phyloP scores from a whole-genome alignment of 2,797 vertebrate species.

The Bryconaethiops microstoma region DNA sequence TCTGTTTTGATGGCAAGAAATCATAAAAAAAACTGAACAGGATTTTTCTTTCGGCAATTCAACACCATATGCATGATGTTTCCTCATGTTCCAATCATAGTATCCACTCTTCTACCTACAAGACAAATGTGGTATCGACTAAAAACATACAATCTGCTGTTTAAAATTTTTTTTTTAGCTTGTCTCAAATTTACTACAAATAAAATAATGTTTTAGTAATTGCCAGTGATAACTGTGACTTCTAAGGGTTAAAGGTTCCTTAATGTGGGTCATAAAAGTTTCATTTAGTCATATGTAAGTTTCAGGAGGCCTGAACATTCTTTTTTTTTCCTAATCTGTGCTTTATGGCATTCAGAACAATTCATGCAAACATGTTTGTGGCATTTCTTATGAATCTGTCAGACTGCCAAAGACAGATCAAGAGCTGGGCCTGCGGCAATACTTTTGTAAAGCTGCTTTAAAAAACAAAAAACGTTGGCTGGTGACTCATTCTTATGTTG shows the following conservation, averaged over 20 bases:
- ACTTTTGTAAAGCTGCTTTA: not conserved
- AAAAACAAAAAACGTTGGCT: not conserved
- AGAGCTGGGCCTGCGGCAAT: constrained; percentile 1
- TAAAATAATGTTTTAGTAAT: too few species aligned
- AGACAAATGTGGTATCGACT: too few species aligned
- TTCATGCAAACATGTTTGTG: constrained; percentile 4
- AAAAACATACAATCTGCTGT: too few species aligned
- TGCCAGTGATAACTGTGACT: too few species aligned
- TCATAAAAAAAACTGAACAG: too few species aligned
- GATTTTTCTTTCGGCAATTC: too few species aligned
- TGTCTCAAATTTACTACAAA: too few species aligned
- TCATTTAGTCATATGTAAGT: not conserved
- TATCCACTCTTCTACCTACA: too few species aligned
- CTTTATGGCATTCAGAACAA: not conserved
- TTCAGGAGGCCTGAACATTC: not conserved
- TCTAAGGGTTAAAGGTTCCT: not conserved
- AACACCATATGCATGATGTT: too few species aligned
- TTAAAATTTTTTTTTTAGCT: too few species aligned
- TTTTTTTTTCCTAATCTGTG: not conserved
- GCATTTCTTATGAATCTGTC: not conserved
- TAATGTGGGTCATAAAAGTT: not conserved
- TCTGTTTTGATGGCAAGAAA: too few species aligned
- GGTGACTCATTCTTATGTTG: constrained; percentile 17
- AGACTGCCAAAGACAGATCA: constrained; percentile 11
- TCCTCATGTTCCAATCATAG: too few species aligned